Percentiles rank a stretch among this genome's conserved stretches.
Evolutionary conservation across 2,113 vertebrate species (phyloP).

Genomic region (Stigmatopora argus): DNA sequence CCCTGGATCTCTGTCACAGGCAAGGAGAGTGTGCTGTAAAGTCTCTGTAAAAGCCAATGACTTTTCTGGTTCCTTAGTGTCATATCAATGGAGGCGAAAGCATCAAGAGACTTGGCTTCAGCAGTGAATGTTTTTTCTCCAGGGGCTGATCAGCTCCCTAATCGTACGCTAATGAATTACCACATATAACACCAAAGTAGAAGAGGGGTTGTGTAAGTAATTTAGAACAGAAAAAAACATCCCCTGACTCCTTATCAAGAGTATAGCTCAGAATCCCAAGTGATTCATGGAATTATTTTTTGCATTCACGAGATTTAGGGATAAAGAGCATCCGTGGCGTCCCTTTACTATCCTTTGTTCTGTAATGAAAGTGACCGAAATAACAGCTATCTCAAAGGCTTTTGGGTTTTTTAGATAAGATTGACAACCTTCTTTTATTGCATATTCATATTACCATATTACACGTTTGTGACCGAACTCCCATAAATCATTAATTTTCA

Average conservation of each 20-base stretch:
- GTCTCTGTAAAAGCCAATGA: constrained; percentile 29
- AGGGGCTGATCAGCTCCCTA: constrained; percentile 47
- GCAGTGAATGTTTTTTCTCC: constrained; percentile 46
- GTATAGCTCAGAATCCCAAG: constrained; percentile 57
- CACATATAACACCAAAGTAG: constrained; percentile 48
- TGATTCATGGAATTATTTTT: constrained; percentile 70
- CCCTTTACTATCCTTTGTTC: constrained; percentile 71
- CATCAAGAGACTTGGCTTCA: constrained; percentile 40
- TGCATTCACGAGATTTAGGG: constrained; percentile 52
- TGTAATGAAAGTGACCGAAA: constrained; percentile 52
- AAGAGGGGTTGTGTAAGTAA: constrained; percentile 63
- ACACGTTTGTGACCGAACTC: constrained; percentile 24
- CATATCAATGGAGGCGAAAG: constrained; percentile 24
- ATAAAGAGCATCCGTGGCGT: constrained; percentile 53
- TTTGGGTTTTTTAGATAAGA: neutral
- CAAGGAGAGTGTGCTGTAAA: constrained; percentile 19
- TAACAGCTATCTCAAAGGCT: neutral
- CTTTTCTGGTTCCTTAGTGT: constrained; percentile 27
- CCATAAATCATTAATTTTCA: constrained; percentile 38
- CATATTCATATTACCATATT: neutral
- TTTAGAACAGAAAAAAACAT: constrained; percentile 36
- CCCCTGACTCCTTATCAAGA: constrained; percentile 56
- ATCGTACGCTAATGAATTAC: constrained; percentile 68
- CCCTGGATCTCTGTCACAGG: constrained; percentile 38
- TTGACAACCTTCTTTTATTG: neutral